Evolutionary conservation across 2,797 vertebrate genomes (phyloP).

Genomic region (Gymnocypris eckloni): DNA sequence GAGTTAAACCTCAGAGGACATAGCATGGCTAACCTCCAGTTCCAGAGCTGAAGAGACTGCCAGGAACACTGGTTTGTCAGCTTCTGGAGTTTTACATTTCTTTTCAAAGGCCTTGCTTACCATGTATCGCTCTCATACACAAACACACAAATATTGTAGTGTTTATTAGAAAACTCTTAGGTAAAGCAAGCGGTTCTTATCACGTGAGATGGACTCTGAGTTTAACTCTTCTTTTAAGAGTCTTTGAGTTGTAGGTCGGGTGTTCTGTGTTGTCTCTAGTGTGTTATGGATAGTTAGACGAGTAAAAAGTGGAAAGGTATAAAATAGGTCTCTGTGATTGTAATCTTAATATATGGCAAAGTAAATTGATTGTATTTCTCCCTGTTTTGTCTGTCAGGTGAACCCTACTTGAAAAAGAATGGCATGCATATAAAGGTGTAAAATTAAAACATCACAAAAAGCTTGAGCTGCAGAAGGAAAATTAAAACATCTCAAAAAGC

Average conservation of each 20-base stretch:
- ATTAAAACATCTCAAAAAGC: slow-evolving; percentile 5
- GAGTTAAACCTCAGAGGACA: slow-evolving; percentile 3
- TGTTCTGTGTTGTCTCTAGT: background rate
- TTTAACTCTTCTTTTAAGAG: too few species aligned
- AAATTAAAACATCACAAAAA: background rate
- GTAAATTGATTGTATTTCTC: background rate
- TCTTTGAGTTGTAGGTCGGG: too few species aligned
- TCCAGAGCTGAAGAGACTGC: background rate
- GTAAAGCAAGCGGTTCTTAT: background rate
- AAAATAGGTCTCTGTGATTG: background rate
- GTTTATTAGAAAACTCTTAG: background rate
- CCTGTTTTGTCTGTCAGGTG: background rate
- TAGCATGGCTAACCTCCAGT: slow-evolving; percentile 21
- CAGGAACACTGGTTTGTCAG: slow-evolving; percentile 21
- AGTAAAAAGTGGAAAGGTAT: background rate
- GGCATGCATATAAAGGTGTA: background rate
- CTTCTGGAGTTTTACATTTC: background rate
- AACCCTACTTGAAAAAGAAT: background rate
- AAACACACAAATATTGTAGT: background rate
- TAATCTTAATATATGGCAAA: background rate
- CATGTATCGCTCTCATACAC: too few species aligned
- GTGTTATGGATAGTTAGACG: background rate
- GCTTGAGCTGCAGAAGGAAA: slow-evolving; percentile 26
- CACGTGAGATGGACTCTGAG: background rate
- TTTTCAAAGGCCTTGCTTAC: background rate